Base-by-base conservation (phyloP, 2,888 invertebrate species). In the Theodoxus fluviatilis region DNA sequence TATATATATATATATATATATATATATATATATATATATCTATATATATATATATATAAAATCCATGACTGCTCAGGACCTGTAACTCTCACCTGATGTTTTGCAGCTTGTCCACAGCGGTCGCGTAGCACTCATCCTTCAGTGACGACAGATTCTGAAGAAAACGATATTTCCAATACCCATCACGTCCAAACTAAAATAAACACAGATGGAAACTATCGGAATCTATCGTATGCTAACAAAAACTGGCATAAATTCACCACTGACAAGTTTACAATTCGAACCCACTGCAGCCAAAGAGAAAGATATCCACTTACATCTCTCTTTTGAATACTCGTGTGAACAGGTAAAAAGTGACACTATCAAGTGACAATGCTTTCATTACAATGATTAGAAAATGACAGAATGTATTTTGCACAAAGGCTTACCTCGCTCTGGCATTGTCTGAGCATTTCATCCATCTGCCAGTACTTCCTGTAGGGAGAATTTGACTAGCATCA, bases 91-190 rank as follows among this genome's bases (percentile, higher is more conserved):
- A 85, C 84, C 86, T 85, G 57, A 94, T 86, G 83, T 93, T 92
- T 83, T 94, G 94, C 38, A 94, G 88, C 0, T 92, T 92, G 83
- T 86, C 94, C 71, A 94, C 91, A 0, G 94, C 93, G 72, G 92
- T 91, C 38, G 90, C 89, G 83, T 93, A 93, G 73, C 85, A 82
- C 6, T 86, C 80, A 64, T 87, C 84, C 66, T 84, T 83, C 2
- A 86, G 76, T 3, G 76, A 80, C 1, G 86, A 85, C 61, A 88
- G 71, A 70, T 83, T 83, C 84, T 86, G 81, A 57, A 82, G 78
- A 38, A 35, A 40, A 59, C 35, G 18, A 71, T 22, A 38, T 28
- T n/a, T n/a, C n/a, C n/a, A n/a, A n/a, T n/a, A n/a, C n/a, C n/a
- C n/a, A n/a, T n/a, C n/a, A n/a, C n/a, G n/a, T n/a, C n/a, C n/a